Percentiles rank a stretch among this genome's conserved stretches.
These are phyloP conservation scores for Loxodonta africana DNA, from an alignment of 2,113 vertebrate genomes.

Conservation along the genomic window DNA sequence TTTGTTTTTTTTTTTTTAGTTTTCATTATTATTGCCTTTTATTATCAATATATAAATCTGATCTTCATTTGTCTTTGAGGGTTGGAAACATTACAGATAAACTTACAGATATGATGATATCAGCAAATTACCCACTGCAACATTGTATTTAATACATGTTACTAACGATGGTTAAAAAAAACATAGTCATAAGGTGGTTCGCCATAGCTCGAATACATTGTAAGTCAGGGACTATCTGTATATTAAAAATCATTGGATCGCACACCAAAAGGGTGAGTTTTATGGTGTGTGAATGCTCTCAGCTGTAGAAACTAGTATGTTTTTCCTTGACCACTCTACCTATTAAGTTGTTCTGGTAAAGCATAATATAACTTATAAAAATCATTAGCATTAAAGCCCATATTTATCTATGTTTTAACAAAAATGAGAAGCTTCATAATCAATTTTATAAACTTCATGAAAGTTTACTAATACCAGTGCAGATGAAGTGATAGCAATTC, in stretches of 20 bases:
- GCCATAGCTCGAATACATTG: not conserved
- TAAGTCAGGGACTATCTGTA: not conserved
- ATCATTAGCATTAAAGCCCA: not conserved
- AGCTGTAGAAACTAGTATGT: not conserved
- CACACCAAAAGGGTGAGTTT: not conserved
- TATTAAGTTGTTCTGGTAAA: conserved; percentile 29
- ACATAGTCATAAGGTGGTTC: not conserved
- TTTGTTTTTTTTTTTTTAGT: no score
- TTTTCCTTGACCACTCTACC: not conserved
- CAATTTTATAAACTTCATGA: not conserved
- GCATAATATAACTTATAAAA: not conserved
- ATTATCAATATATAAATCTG: no score
- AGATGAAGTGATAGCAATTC: accelerated
- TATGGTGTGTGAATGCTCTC: not conserved
- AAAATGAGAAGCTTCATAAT: not conserved
- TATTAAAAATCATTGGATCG: not conserved
- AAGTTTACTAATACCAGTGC: not conserved
- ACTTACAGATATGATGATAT: no score
- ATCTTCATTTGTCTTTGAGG: no score
- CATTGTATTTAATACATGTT: no score
- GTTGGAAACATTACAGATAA: no score
- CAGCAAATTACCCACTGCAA: no score
- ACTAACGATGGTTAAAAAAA: not conserved
- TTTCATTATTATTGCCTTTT: no score
- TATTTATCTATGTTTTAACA: not conserved